phyloP scores from a whole-genome alignment of 2,888 invertebrate genomes.

The Drosophila infuscata region DNA sequence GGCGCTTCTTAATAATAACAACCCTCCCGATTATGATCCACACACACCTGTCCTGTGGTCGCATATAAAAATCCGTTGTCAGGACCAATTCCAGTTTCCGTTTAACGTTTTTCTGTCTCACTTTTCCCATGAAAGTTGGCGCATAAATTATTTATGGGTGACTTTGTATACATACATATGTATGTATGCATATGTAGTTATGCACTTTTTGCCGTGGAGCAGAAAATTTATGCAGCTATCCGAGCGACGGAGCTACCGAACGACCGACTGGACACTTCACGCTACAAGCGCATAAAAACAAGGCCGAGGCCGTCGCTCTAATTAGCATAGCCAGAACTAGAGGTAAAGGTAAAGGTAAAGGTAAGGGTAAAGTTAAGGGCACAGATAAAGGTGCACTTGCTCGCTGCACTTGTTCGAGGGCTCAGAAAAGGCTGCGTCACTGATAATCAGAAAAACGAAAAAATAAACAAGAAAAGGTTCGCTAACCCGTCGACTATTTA shows the following conservation, averaged over 20 bases:
- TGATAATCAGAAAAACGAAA: conserved; percentile 39
- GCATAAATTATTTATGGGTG: conserved; percentile 66
- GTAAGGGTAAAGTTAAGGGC: conserved; percentile 28
- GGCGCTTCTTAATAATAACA: conserved; percentile 32
- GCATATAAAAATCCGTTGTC: conserved; percentile 63
- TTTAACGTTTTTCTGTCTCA: conserved; percentile 69
- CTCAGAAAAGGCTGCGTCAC: conserved; percentile 48
- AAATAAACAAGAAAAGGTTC: not conserved
- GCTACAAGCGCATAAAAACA: conserved; percentile 77
- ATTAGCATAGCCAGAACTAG: conserved; percentile 67
- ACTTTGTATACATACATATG: conserved; percentile 6
- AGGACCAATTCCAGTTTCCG: conserved; percentile 67
- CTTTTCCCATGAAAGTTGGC: conserved; percentile 74
- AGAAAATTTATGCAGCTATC: conserved; percentile 74
- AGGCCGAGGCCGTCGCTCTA: conserved; percentile 79
- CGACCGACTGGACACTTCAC: conserved; percentile 58
- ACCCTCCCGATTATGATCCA: conserved; percentile 38
- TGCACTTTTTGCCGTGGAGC: conserved; percentile 59
- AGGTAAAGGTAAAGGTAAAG: conserved; percentile 23
- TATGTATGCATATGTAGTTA: conserved; percentile 3
- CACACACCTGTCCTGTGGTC: conserved; percentile 62
- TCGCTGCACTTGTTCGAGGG: conserved; percentile 55
- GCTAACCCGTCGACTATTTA: not conserved
- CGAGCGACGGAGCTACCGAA: conserved; percentile 32
- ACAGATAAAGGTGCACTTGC: conserved; percentile 48